Percentiles rank a stretch among this genome's conserved stretches.
These are phyloP conservation scores for Acronicta alni DNA, from an alignment of 2,888 invertebrate genomes.

Conservation along the genomic window DNA sequence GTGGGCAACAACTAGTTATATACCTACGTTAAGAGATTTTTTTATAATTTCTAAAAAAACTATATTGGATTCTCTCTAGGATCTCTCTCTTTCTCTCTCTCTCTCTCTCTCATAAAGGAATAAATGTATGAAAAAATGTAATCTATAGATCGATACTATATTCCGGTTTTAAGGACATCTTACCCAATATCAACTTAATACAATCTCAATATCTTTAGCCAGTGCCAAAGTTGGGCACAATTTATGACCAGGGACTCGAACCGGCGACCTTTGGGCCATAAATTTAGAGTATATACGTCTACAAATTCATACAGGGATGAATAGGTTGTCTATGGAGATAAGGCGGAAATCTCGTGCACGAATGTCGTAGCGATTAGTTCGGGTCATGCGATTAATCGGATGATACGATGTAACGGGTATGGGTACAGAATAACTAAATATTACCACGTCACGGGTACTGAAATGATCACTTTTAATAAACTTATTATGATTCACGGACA, in stretches of 20 bases:
- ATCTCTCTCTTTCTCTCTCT: too few species aligned
- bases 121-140: too few species aligned
- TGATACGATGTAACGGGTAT: background rate
- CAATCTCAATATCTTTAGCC: conserved; percentile 43
- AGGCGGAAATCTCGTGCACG: conserved; percentile 16
- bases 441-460: too few species aligned
- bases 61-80: too few species aligned
- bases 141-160: background rate
- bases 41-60: too few species aligned
- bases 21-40: too few species aligned
- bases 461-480: too few species aligned
- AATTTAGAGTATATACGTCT: conserved; percentile 44
- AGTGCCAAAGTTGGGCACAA: conserved; percentile 39
- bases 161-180: conserved; percentile 21
- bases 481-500: too few species aligned
- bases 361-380: conserved; percentile 24
- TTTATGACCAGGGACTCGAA: conserved; percentile 48
- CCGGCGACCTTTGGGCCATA: conserved; percentile 38
- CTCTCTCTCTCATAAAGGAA: too few species aligned
- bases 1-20: too few species aligned
- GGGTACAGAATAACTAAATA: too few species aligned
- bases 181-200: conserved; percentile 35
- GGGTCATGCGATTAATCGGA: background rate
- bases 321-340: conserved; percentile 29
- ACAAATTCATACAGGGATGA: conserved; percentile 32